Conservation (phyloP, 2,888 invertebrate species). For the Spilosoma lubricipeda region DNA sequence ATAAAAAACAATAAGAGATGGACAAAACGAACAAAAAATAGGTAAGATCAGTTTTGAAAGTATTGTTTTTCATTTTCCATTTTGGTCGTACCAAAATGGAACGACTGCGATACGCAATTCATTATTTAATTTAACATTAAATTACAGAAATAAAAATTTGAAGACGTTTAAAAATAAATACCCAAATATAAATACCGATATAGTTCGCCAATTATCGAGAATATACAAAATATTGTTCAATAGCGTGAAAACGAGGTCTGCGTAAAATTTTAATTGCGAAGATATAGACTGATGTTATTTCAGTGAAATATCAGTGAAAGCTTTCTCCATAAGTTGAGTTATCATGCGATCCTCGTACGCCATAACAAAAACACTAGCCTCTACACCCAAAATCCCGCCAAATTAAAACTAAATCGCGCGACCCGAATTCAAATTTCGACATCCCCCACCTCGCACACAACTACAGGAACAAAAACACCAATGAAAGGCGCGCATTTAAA, state of each 20-base stretch:
- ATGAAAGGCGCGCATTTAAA: slow-evolving; percentile 73
- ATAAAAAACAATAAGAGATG: no score
- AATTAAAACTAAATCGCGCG: slow-evolving; percentile 85
- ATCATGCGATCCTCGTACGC: slow-evolving; percentile 53
- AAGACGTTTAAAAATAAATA: no score
- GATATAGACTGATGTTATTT: not conserved
- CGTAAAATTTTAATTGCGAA: not conserved
- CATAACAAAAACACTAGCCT: slow-evolving; percentile 71
- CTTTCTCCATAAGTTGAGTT: slow-evolving; percentile 35
- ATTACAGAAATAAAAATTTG: no score
- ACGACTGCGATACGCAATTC: no score
- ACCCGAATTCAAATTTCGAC: slow-evolving; percentile 79
- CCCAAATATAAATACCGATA: no score
- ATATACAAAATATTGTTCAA: not conserved
- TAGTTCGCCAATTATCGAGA: not conserved
- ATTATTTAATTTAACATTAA: no score
- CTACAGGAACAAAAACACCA: slow-evolving; percentile 78
- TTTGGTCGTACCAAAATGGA: no score
- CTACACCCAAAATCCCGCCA: slow-evolving; percentile 70
- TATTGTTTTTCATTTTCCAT: no score
- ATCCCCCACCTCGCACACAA: slow-evolving; percentile 60
- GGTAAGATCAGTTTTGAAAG: no score
- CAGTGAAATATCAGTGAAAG: slow-evolving; percentile 27
- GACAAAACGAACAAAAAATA: no score
- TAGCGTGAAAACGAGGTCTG: not conserved